phyloP scores from a whole-genome alignment of 2,797 vertebrate species.

The Sebastes alutus region DNA sequence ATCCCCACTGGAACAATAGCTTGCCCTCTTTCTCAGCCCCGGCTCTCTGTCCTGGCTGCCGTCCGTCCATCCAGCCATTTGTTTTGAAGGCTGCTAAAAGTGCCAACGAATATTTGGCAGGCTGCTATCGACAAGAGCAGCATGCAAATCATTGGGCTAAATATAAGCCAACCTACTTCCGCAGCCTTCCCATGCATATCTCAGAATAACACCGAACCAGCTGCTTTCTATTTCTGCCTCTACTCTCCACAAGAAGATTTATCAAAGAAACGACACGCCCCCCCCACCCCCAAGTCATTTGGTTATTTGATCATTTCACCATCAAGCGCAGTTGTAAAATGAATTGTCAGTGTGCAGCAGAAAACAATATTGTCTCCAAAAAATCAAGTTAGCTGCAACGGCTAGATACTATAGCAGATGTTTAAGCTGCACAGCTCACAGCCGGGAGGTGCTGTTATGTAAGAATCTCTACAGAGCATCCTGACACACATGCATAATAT shows the following conservation, averaged over 20 bases:
- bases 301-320: constrained; percentile 18
- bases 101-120: constrained; percentile 29
- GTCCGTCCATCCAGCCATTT: constrained; percentile 18
- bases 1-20: not conserved
- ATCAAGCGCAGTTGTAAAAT: not conserved
- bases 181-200: constrained; percentile 31
- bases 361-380: not conserved
- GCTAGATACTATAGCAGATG: constrained; percentile 29
- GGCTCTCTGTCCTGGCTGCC: constrained; percentile 3
- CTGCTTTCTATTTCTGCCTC: constrained; percentile 65
- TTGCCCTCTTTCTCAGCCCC: not conserved
- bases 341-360: not conserved
- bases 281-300: not conserved
- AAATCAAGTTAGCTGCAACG: not conserved
- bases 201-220: constrained; percentile 63
- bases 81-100: constrained; percentile 26
- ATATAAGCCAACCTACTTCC: constrained; percentile 76
- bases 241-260: constrained; percentile 4
- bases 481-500: constrained; percentile 21
- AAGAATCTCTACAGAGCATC: constrained; percentile 49
- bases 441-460: constrained; percentile 55
- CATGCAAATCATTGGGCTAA: constrained; percentile 67
- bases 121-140: constrained; percentile 29
- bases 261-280: constrained; percentile 7
- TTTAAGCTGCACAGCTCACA: constrained; percentile 35